A percentile compares a stretch with the other conserved stretches of the same genome.
Evolutionary conservation across 1,140 invertebrate genomes (phyloP).

Genomic region (Steinernema feltiae): DNA sequence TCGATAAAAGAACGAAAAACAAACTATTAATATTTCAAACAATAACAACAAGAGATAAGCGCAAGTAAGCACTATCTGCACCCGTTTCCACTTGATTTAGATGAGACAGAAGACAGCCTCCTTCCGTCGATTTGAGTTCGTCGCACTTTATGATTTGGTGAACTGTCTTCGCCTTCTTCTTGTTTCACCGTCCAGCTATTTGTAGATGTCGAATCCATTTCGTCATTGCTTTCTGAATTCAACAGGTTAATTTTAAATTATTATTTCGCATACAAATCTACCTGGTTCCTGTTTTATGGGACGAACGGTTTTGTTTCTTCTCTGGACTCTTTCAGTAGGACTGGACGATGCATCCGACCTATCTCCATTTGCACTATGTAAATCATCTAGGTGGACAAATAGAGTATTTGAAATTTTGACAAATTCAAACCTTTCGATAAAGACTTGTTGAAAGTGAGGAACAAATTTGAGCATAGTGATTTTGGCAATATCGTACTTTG

Average conservation of each 20-base stretch:
- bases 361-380: not conserved
- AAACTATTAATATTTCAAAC: not conserved
- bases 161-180: not conserved
- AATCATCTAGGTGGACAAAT: not conserved
- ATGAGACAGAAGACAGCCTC: not conserved
- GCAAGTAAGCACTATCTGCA: not conserved
- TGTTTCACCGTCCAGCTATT: too few species aligned
- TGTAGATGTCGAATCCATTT: not conserved
- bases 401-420: not conserved
- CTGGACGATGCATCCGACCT: not conserved
- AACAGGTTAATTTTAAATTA: too few species aligned
- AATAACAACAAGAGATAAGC: not conserved
- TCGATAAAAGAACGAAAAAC: too few species aligned
- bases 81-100: not conserved
- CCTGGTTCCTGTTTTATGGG: not conserved
- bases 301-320: not conserved
- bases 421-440: not conserved
- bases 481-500: not conserved
- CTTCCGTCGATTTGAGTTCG: not conserved
- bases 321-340: not conserved
- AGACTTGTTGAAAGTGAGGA: not conserved
- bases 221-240: not conserved
- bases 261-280: too few species aligned
- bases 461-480: not conserved
- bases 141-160: not conserved